A percentile compares a stretch with the other conserved stretches of the same genome.
phyloP scores from a whole-genome alignment of 2,888 invertebrate genomes.

The Pachymerium ferrugineum region DNA sequence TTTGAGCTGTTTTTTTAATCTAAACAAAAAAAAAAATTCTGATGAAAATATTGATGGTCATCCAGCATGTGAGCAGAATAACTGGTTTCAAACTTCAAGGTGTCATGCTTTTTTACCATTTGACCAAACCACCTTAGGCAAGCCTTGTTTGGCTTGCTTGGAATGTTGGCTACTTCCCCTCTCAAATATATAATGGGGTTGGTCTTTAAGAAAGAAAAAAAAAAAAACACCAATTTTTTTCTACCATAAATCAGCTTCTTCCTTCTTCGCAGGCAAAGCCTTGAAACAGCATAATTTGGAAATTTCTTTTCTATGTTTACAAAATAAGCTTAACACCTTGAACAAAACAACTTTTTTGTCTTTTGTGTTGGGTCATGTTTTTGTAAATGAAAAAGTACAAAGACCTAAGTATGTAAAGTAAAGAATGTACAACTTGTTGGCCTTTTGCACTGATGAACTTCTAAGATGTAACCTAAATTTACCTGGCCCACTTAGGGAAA shows the following conservation, averaged over 20 bases:
- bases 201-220: not conserved
- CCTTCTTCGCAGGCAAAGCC: no score
- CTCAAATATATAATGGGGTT: conserved; percentile 10
- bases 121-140: conserved; percentile 12
- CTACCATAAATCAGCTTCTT: not conserved
- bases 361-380: no score
- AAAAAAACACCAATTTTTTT: not conserved
- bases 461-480: not conserved
- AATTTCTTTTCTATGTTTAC: no score
- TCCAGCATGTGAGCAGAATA: not conserved
- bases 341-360: no score
- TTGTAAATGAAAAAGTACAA: no score
- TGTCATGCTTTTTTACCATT: not conserved
- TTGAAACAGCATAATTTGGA: no score
- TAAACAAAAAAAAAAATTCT: not conserved
- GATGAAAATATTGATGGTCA: not conserved
- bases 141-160: conserved; percentile 14
- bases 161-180: conserved; percentile 10
- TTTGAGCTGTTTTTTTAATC: not conserved
- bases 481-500: conserved; percentile 6
- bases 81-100: conserved; percentile 4
- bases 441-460: conserved; percentile 21
- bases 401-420: no score
- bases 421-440: not conserved
- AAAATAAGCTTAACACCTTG: no score